Evolutionary conservation across 2,797 vertebrate species (phyloP), one percentile per base, ranked within the genome.

Genomic region (Prunella strophiata): DNA sequence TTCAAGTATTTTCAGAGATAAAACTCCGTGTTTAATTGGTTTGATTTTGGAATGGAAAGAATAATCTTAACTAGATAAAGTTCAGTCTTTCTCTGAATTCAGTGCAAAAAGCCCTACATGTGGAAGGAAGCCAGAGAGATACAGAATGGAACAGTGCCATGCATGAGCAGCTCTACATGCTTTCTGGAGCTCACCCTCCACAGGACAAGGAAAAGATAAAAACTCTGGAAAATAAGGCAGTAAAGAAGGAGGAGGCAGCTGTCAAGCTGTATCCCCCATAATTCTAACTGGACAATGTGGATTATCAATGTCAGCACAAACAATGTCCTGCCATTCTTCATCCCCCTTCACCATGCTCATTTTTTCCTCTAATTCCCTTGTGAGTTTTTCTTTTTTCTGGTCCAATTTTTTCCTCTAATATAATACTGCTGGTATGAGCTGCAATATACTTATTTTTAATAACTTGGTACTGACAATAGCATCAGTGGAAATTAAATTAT

Each of bases 391-490:
- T 82, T 76, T 87, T 65, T 51, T 74, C 57, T 57, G 42, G 52
- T 87, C 59, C 71, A 76, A 18, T 89, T 75, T 91, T 81, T 67
- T 12, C 23, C 40, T 85, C 54, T 80, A 89, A 88, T 58, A 55
- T 38, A 95, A 94, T 87, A 89, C 17, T 58, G 36, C 45, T 85
- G 27, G 34, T 71, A 85, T 82, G 63, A 95, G 57, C 81, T 71
- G 40, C 71, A 86, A 93, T 62, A 54, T 74, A 91, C 87, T 93
- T 91, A 71, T 91, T 93, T 92, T 91, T 91, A 92, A 75, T 91
- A 96, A 91, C 76, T 45, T 62, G 68, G 73, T 94, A 88, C 78
- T 75, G 81, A 87, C 91, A 96, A 89, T 13, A 89, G 51, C 54
- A 73, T 73, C 70, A 48, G 68, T 72, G 55, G 51, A 92, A 94